phyloP scores from a whole-genome alignment of 1,140 invertebrate species.

The Halesus radiatus region DNA sequence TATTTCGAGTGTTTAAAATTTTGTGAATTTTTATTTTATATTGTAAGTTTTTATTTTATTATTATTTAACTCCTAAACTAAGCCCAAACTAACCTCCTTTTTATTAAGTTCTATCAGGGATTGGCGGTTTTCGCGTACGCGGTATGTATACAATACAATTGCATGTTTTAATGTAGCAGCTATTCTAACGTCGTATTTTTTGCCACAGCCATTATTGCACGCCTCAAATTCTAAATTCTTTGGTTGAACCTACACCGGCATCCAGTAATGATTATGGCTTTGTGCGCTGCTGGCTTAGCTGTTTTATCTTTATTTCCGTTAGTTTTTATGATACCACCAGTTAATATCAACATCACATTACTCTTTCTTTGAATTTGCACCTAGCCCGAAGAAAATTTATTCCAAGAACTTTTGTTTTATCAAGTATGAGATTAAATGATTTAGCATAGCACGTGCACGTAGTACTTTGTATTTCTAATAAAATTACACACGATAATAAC shows the following conservation, averaged over 20 bases:
- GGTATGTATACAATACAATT: constrained; percentile 47
- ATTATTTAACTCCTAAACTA: constrained; percentile 20
- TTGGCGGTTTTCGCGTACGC: constrained; percentile 56
- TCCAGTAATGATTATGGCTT: constrained; percentile 6
- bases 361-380: no score
- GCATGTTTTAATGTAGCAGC: not conserved
- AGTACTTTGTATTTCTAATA: no score
- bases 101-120: constrained; percentile 37
- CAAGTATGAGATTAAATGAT: no score
- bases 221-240: constrained; percentile 22
- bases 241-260: not conserved
- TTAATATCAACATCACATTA: no score
- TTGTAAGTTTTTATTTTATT: constrained; percentile 34
- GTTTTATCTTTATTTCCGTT: not conserved
- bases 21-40: constrained; percentile 41
- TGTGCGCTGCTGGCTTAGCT: not conserved
- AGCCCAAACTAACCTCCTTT: not conserved
- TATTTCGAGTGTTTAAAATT: constrained; percentile 34
- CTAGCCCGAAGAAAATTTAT: no score
- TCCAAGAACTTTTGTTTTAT: no score
- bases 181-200: constrained; percentile 17
- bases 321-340: no score
- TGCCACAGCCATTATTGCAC: constrained; percentile 34
- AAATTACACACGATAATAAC: no score
- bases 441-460: no score